A percentile compares a stretch with the other conserved stretches of the same genome.
phyloP scores from a whole-genome alignment of 2,888 invertebrate species.

The Asteroscopus sphinx region DNA sequence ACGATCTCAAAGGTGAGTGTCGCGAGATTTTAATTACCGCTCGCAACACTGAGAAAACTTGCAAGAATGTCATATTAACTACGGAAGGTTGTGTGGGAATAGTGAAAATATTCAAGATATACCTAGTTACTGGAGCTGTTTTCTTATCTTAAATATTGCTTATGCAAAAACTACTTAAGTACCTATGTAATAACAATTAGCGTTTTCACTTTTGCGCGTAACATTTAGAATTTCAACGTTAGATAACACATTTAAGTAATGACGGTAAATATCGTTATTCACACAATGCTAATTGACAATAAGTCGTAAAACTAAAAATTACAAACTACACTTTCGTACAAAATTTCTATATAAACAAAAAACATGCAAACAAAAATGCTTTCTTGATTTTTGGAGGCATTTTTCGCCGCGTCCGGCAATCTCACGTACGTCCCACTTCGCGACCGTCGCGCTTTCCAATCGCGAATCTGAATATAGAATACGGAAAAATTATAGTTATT shows the following conservation, averaged over 20 bases:
- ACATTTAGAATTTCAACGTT: constrained; percentile 19
- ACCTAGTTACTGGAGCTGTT: neutral
- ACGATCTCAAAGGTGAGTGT: constrained; percentile 41
- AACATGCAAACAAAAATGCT: constrained; percentile 57
- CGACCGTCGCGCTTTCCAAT: constrained; percentile 66
- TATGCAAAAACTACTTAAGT: too few relatives aligned
- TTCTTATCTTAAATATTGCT: too few relatives aligned
- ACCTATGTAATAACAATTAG: constrained; percentile 8
- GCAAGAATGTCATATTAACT: constrained; percentile 6
- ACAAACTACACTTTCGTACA: constrained; percentile 46
- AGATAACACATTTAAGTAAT: constrained; percentile 25
- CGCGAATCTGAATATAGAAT: constrained; percentile 52
- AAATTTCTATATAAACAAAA: constrained; percentile 55
- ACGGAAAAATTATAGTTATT: constrained; percentile 31
- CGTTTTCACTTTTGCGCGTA: constrained; percentile 17
- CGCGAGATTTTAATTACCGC: constrained; percentile 47
- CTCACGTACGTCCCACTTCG: constrained; percentile 68
- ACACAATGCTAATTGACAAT: constrained; percentile 19
- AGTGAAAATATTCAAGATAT: constrained; percentile 19
- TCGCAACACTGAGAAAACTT: constrained; percentile 39
- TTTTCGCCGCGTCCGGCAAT: constrained; percentile 54
- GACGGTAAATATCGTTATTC: constrained; percentile 21
- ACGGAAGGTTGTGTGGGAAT: constrained; percentile 19
- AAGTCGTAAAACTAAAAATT: constrained; percentile 25
- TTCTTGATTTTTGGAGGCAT: constrained; percentile 53